Percentiles rank a stretch among this genome's conserved stretches.
These are phyloP conservation scores for human (Homo sapiens) DNA, from an alignment of 2,113 vertebrate species.

Conservation along the genomic window GRCh38 chr1:110359501-110360000, in stretches of 20 bases:
- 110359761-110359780: background rate
- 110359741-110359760: constrained; percentile 4
- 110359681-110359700: background rate
- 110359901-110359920: too few relatives aligned
- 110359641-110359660: constrained; percentile 10
- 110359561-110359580: background rate
- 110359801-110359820: background rate
- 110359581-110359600: background rate
- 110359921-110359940: too few relatives aligned
- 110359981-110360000: too few relatives aligned
- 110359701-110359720: background rate
- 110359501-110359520: background rate
- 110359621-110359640: constrained; percentile 33
- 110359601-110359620: constrained; percentile 34
- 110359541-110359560: background rate
- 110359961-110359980: too few relatives aligned
- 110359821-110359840: too few relatives aligned
- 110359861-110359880: too few relatives aligned
- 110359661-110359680: constrained; percentile 15
- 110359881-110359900: too few relatives aligned
- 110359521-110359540: background rate
- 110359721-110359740: background rate
- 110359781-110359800: constrained; percentile 19
- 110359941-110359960: too few relatives aligned
- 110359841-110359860: too few relatives aligned